Evolutionary conservation across 2,888 invertebrate genomes (phyloP).

Genomic region (Stenodera caucasica): DNA sequence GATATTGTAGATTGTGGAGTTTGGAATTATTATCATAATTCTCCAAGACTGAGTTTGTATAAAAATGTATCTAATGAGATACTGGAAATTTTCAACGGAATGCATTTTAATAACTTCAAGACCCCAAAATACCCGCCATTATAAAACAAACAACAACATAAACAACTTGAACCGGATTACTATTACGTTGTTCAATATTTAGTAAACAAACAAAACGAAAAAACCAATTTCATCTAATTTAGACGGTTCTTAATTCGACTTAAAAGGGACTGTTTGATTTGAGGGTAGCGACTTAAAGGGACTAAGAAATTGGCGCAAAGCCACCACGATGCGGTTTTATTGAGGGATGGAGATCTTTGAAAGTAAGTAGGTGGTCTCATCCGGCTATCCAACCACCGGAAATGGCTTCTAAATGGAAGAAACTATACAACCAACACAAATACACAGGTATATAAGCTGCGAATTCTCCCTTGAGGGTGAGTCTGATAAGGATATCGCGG

Average conservation of each 20-base stretch:
- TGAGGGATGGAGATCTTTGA: constrained; percentile 26
- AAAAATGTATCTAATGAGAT: not conserved
- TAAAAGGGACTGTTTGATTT: constrained; percentile 17
- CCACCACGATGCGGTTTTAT: constrained; percentile 15
- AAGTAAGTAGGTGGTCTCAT: constrained; percentile 23
- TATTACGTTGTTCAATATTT: not conserved
- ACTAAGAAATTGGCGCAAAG: constrained; percentile 11
- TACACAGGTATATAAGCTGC: not conserved
- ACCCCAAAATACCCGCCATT: not conserved
- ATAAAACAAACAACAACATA: not conserved
- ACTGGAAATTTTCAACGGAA: not conserved
- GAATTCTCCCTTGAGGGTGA: constrained; percentile 32
- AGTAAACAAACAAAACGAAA: not conserved
- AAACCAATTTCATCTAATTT: not conserved
- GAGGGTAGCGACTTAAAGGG: constrained; percentile 13
- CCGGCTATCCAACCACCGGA: constrained; percentile 25
- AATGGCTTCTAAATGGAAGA: constrained; percentile 33
- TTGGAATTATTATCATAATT: no score
- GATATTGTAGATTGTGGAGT: no score
- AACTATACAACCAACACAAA: constrained; percentile 27
- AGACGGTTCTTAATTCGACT: not conserved
- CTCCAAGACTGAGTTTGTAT: no score
- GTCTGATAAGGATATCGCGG: constrained; percentile 34
- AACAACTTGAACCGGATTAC: not conserved
- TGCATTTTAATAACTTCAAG: not conserved